Evolutionary conservation across 30 jellyfish, hydroid and myxozoan species (phyloP), one percentile per base, ranked within the genome.

Genomic region (Calvadosia cruxmelitensis): DNA sequence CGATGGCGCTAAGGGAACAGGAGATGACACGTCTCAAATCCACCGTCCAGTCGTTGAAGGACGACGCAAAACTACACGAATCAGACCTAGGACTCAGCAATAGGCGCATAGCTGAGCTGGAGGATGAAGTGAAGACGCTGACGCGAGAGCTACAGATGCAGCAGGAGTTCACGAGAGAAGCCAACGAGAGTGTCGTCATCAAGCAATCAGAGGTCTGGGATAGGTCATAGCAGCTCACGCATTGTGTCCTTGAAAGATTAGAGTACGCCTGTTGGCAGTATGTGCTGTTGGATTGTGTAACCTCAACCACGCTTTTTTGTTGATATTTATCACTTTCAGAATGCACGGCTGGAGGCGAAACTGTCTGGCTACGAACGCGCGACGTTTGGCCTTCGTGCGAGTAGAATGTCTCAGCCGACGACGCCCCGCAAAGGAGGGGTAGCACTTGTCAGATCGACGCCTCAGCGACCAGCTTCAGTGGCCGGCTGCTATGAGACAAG

Each of bases 141-240:
- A 50, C 69, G 30, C 51, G 36, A 23, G 77, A 79, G 50, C 66
- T 79, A 64, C 83, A 73, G 27, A 31, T 25, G 32, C 91, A 86
- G 49, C 90, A 68, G 53, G 82, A 72, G 27, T 64, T 64, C 24
- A 13, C 77, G n/a, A 67, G 76, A 32, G 94, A 86, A n/a, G 27
- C 76, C 32, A 74, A 70, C 2, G 96, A 86, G 30, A 63, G 66
- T 31, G 48, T 77, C 33, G 93, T 86, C 34, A 74, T 86, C 63
- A 74, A 75, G 31, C 93, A 86, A 32, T 93, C 96, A 1, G 94
- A 86, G 96, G 96, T 86, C 26, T 2, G 67, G 2, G 31, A 25
- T n/a, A 42, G 10, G 57, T 42, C 10, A 42, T 42, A 42, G 15
- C 10, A 10, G 57, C 57, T 5, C 57, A 42, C 10, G 57, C 10